phyloP scores from a whole-genome alignment of 2,888 invertebrate species.

The Scaptomyza polygonia region DNA sequence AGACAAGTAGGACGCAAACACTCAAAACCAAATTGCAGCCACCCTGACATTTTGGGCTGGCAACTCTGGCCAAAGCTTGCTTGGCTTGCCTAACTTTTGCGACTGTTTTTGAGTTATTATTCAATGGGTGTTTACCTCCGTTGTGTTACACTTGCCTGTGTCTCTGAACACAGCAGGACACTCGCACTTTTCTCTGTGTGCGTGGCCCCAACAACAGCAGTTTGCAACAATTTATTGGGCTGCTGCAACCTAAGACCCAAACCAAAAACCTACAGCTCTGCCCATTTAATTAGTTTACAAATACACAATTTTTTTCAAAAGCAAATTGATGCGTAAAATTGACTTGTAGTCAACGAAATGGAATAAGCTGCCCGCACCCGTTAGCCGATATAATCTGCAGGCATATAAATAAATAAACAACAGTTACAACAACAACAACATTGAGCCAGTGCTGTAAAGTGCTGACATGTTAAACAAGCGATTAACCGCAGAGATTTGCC shows the following conservation, averaged over 20 bases:
- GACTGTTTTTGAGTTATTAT: slow-evolving; percentile 84
- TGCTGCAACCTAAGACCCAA: not conserved
- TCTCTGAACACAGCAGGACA: slow-evolving; percentile 65
- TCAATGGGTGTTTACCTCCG: slow-evolving; percentile 62
- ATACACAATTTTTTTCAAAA: slow-evolving; percentile 25
- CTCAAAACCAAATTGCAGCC: slow-evolving; percentile 71
- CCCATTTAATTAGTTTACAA: slow-evolving; percentile 56
- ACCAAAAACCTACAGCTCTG: not conserved
- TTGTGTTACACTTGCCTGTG: slow-evolving; percentile 31
- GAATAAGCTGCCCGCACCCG: slow-evolving; percentile 13
- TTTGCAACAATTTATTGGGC: slow-evolving; percentile 60
- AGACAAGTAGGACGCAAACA: slow-evolving; percentile 68
- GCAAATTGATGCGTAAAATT: slow-evolving; percentile 58
- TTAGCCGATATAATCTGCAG: slow-evolving; percentile 32
- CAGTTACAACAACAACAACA: slow-evolving; percentile 31
- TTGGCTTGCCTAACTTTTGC: slow-evolving; percentile 33
- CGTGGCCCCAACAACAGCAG: slow-evolving; percentile 35
- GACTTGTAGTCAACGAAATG: slow-evolving; percentile 29
- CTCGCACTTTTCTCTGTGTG: slow-evolving; percentile 46
- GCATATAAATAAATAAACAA: slow-evolving; percentile 66
- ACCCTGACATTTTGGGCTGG: slow-evolving; percentile 29
- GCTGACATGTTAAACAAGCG: slow-evolving; percentile 77
- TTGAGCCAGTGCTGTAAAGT: slow-evolving; percentile 46
- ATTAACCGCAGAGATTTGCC: slow-evolving; percentile 76
- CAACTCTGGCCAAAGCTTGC: slow-evolving; percentile 6